Percentiles rank a stretch among this genome's conserved stretches.
Evolutionary conservation across 2,888 invertebrate species (phyloP).

Genomic region (Dilophus febrilis): DNA sequence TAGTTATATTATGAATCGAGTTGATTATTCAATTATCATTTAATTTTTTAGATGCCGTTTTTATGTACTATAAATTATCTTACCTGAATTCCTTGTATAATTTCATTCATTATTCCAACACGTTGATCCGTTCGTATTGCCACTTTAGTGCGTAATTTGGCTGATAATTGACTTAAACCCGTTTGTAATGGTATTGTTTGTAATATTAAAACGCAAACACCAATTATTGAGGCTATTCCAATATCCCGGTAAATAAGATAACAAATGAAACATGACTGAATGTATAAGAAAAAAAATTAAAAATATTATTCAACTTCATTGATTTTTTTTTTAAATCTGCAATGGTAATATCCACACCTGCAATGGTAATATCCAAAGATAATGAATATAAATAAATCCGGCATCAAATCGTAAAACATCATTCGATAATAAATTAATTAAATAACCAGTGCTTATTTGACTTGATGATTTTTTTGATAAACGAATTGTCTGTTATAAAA

Average conservation of each 20-base stretch:
- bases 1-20: too few species aligned
- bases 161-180: too few species aligned
- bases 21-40: too few species aligned
- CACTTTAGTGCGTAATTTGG: too few species aligned
- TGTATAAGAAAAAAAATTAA: neutral
- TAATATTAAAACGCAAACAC: slow-evolving; percentile 53
- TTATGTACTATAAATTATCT: too few species aligned
- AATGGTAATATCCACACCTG: slow-evolving; percentile 23
- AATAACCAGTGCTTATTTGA: slow-evolving; percentile 62
- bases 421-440: slow-evolving; percentile 78
- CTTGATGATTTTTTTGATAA: slow-evolving; percentile 53
- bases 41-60: too few species aligned
- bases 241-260: slow-evolving; percentile 52
- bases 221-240: slow-evolving; percentile 46
- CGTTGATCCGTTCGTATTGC: slow-evolving; percentile 44
- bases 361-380: slow-evolving; percentile 66
- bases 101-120: slow-evolving; percentile 86
- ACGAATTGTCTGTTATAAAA: slow-evolving; percentile 48
- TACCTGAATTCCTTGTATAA: slow-evolving; percentile 81
- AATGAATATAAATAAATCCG: slow-evolving; percentile 56
- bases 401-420: slow-evolving; percentile 74
- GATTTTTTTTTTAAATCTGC: neutral
- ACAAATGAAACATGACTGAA: slow-evolving; percentile 41
- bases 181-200: slow-evolving; percentile 37
- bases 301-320: slow-evolving; percentile 13